Evolutionary conservation across 2,113 vertebrate species (phyloP).

Genomic region (Oreocharis arfaki): DNA sequence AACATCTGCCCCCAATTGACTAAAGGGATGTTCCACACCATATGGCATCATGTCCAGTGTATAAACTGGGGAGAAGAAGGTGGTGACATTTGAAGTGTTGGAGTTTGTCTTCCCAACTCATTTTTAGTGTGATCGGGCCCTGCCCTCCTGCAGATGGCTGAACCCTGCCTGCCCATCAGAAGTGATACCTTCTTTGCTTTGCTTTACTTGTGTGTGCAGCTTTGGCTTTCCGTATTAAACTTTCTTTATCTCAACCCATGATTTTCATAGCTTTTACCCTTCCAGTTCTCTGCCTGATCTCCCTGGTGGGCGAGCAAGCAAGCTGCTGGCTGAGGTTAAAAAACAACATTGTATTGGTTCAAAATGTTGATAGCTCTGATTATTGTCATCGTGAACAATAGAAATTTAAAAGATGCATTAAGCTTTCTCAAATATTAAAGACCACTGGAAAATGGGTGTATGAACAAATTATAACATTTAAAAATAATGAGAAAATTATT

Average conservation of each 20-base stretch:
- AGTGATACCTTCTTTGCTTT: background rate
- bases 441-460: background rate
- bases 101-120: background rate
- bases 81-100: background rate
- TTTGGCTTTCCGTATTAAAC: background rate
- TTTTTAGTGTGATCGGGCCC: too few relatives aligned
- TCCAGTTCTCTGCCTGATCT: background rate
- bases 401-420: background rate
- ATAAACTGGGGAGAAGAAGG: too few relatives aligned
- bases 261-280: background rate
- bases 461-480: background rate
- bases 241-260: background rate
- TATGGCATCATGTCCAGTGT: background rate
- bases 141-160: too few relatives aligned
- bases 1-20: too few relatives aligned
- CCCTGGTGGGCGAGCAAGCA: rapidly evolving
- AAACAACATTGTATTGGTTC: background rate
- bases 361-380: background rate
- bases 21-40: background rate
- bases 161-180: background rate
- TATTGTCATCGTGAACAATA: background rate
- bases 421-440: background rate
- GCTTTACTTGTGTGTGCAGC: background rate
- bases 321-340: background rate
- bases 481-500: background rate